Percentiles rank a stretch among this genome's conserved stretches.
Evolutionary conservation across 2,888 invertebrate genomes (phyloP).

Genomic region (Drosophila borborema): DNA sequence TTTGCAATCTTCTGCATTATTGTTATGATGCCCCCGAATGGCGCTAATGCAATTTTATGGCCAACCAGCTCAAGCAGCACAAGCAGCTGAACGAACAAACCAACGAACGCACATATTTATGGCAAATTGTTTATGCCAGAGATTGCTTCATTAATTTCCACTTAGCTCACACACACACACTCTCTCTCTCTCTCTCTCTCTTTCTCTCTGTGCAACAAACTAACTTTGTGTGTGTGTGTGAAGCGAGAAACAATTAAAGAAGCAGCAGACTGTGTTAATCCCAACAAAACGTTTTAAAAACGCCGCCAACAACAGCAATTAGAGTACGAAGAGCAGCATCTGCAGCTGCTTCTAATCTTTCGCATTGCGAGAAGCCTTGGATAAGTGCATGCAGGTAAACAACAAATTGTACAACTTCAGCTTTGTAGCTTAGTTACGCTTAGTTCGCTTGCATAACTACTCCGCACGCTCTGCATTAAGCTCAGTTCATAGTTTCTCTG

Average conservation of each 20-base stretch:
- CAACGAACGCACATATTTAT: slow-evolving; percentile 34
- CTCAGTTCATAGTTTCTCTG: background rate
- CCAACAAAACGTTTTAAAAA: background rate
- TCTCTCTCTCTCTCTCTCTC: background rate
- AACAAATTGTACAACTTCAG: background rate
- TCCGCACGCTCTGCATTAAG: background rate
- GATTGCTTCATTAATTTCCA: slow-evolving; percentile 62
- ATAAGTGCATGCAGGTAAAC: slow-evolving; percentile 3
- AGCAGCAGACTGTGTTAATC: slow-evolving; percentile 18
- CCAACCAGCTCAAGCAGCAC: slow-evolving; percentile 22
- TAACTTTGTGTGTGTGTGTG: background rate
- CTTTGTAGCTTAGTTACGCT: background rate
- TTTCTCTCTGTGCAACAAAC: background rate
- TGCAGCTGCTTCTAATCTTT: background rate
- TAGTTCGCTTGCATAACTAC: background rate
- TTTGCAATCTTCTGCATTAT: slow-evolving; percentile 64
- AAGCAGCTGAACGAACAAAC: background rate
- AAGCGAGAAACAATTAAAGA: slow-evolving; percentile 3
- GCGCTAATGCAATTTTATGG: slow-evolving; percentile 67
- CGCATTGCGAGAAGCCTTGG: slow-evolving; percentile 1
- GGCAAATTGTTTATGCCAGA: slow-evolving; percentile 55
- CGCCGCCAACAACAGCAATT: background rate
- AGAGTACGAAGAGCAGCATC: background rate
- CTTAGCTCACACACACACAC: slow-evolving; percentile 15
- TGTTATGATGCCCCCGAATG: slow-evolving; percentile 57